Conservation (phyloP, 2,797 vertebrate genomes). For the Hyperoplus immaculatus region DNA sequence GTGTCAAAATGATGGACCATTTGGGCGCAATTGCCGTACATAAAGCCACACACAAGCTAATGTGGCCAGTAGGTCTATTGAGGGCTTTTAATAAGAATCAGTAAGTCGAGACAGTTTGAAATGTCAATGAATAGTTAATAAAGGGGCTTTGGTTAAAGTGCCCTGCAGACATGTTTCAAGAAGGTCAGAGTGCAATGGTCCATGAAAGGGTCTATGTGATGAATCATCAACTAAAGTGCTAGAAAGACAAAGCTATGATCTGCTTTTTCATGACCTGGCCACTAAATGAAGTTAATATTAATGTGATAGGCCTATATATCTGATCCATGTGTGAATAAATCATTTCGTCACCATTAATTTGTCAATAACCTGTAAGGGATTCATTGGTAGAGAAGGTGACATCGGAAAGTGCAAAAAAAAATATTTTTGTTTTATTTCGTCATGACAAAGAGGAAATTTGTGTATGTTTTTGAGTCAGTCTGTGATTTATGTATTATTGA, state of each 20-base stretch:
- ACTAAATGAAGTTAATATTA: background rate
- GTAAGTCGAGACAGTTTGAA: background rate
- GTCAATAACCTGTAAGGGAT: background rate
- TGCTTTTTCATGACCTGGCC: background rate
- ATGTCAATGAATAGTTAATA: slow-evolving; percentile 8
- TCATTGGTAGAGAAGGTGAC: background rate
- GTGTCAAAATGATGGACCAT: background rate
- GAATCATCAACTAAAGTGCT: background rate
- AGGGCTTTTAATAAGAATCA: background rate
- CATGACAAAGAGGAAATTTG: background rate
- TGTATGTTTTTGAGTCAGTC: background rate
- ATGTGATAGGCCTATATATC: background rate
- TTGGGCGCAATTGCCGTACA: background rate
- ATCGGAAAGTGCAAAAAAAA: too few relatives aligned
- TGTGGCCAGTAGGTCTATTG: background rate
- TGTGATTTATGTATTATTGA: slow-evolving; percentile 22
- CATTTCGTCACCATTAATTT: background rate
- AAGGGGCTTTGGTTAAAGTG: slow-evolving; percentile 2
- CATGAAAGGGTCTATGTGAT: background rate
- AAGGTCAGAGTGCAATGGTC: slow-evolving; percentile 23
- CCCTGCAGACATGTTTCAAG: background rate
- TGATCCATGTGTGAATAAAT: background rate
- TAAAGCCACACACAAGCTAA: background rate
- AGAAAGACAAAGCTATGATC: background rate
- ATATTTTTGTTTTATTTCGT: background rate